Evolutionary conservation across 2,113 vertebrate genomes (phyloP), one percentile per base, ranked within the genome.

Genomic region (Plecotus auritus): DNA sequence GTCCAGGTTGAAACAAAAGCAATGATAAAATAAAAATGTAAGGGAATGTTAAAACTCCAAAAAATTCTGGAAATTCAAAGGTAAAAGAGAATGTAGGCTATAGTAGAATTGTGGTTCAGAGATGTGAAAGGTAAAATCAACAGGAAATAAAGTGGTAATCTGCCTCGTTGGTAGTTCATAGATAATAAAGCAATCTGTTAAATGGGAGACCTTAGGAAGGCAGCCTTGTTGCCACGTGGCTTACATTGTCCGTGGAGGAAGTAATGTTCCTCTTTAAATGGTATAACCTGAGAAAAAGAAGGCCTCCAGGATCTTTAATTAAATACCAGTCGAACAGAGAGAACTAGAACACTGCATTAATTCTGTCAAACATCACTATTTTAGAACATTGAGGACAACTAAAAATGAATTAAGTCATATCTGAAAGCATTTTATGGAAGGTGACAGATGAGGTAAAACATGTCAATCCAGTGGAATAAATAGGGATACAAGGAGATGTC

Each of bases 341-440:
- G 95, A 93, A 88, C 90, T 96, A 88, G 95, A 97, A 74, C 93
- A 64, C 96, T 96, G 97, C 95, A 97, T 97, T 97, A 97, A 98
- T 97, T 97, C 95, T 94, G 89, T 95, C 97, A 97, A 32, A 94
- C 81, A 66, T 95, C 96, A 97, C 94, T 96, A 96, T 97, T 98
- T 97, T 97, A 96, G 96, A 96, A 97, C 95, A 94, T 94, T 49
- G 91, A 97, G 90, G 96, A 94, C 66, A 97, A 97, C 95, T 74
- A 93, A 93, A 92, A 96, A 93, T 93, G 97, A 97, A 93, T 97
- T 96, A 95, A 97, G 91, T 96, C 84, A 2, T 97, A 95, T 95
- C 90, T 89, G 85, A 94, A 97, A 72, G 94, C 95, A 78, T 93
- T 96, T 97, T 95, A 85, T 97, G 40, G 83, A 94, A 97, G 87